Conservation (phyloP, 2,888 invertebrate genomes). For the Polymixis flavicincta region DNA sequence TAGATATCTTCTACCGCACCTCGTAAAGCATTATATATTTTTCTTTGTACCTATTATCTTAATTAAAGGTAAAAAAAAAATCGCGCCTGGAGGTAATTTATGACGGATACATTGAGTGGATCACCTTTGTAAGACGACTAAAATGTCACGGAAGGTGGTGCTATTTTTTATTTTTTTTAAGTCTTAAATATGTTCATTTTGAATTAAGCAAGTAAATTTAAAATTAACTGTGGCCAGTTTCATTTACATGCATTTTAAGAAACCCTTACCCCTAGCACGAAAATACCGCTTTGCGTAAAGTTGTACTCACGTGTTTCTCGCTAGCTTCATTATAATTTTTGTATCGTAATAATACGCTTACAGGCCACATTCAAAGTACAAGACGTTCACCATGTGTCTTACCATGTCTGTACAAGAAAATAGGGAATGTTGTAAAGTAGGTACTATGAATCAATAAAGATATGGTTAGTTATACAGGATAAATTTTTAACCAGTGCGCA, state of each 20-base stretch:
- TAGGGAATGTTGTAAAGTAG: too few relatives aligned
- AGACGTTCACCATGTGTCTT: not conserved
- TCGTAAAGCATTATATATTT: too few relatives aligned
- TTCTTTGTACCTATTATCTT: too few relatives aligned
- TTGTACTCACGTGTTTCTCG: slow-evolving; percentile 1
- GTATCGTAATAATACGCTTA: not conserved
- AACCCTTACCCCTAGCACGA: slow-evolving; percentile 16
- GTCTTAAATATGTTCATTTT: not conserved
- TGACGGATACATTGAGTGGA: too few relatives aligned
- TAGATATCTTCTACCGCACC: too few relatives aligned
- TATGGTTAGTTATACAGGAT: too few relatives aligned
- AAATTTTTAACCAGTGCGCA: too few relatives aligned
- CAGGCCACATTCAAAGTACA: not conserved
- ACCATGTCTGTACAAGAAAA: not conserved
- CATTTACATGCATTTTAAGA: not conserved
- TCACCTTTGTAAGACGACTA: too few relatives aligned
- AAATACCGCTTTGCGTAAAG: not conserved
- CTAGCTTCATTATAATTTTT: not conserved
- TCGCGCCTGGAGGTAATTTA: too few relatives aligned
- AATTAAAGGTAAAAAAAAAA: too few relatives aligned
- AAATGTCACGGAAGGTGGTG: too few relatives aligned
- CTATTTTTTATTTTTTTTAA: not conserved
- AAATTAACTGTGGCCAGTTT: slow-evolving; percentile 5
- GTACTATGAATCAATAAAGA: slow-evolving; percentile 1
- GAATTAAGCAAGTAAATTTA: not conserved